Evolutionary conservation across 1,140 invertebrate species (phyloP).

Genomic region (Latrodectus geometricus): DNA sequence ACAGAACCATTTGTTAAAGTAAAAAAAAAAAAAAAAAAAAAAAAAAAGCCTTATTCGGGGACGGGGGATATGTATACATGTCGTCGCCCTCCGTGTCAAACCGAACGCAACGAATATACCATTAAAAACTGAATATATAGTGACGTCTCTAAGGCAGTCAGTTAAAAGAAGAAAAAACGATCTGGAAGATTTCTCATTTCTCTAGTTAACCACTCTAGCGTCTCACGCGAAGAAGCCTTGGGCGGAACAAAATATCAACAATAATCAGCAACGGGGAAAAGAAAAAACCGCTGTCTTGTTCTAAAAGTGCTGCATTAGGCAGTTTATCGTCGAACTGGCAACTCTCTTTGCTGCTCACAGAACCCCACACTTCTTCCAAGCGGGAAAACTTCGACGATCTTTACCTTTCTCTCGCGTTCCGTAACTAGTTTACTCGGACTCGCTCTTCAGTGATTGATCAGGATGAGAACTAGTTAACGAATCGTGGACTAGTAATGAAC

Average conservation of each 20-base stretch:
- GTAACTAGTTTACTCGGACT: not conserved
- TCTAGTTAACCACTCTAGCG: slow-evolving; percentile 49
- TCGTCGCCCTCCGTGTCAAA: slow-evolving; percentile 12
- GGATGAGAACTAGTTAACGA: not conserved
- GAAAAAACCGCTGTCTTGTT: not conserved
- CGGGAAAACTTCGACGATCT: not conserved
- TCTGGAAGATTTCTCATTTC: slow-evolving; percentile 15
- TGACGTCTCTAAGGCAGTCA: not conserved
- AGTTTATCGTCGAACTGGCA: not conserved
- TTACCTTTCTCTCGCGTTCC: not conserved
- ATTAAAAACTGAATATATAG: slow-evolving; percentile 2
- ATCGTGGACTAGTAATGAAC: not conserved
- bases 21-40: too few relatives aligned
- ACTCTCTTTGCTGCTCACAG: not conserved
- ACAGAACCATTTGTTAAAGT: too few relatives aligned
- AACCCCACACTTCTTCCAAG: not conserved
- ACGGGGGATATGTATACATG: not conserved
- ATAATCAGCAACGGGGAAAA: not conserved
- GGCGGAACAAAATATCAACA: not conserved
- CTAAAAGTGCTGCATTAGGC: slow-evolving; percentile 15
- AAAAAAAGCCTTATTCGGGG: too few relatives aligned
- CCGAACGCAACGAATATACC: slow-evolving; percentile 23
- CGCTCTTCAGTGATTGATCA: not conserved
- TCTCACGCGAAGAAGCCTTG: not conserved
- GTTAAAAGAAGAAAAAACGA: not conserved